Percentiles rank a stretch among this genome's conserved stretches.
These are phyloP conservation scores for Aix galericulata DNA, from an alignment of 2,113 vertebrate species.

Conservation along the genomic window DNA sequence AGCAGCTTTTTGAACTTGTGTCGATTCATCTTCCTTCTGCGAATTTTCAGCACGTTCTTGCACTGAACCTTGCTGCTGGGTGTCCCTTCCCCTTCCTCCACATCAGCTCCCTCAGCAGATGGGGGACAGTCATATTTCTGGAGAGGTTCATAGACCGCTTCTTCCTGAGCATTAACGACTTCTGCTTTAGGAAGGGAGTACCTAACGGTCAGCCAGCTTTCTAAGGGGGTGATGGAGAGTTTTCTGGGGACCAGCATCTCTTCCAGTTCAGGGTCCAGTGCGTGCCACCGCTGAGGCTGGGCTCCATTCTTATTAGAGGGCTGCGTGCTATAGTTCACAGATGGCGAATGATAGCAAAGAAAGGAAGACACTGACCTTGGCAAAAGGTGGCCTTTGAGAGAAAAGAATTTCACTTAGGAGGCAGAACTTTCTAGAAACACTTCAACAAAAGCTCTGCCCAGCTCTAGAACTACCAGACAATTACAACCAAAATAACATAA, in stretches of 20 bases:
- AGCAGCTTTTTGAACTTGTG: slow-evolving; percentile 92
- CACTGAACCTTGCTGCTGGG: slow-evolving; percentile 34
- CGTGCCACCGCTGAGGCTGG: slow-evolving; percentile 73
- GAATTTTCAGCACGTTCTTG: slow-evolving; percentile 89
- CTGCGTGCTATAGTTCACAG: slow-evolving; percentile 68
- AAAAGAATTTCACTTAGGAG: neutral
- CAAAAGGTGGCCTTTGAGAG: slow-evolving; percentile 48
- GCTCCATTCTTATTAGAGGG: slow-evolving; percentile 67
- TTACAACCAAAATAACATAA: rapidly evolving
- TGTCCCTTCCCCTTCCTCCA: slow-evolving; percentile 37
- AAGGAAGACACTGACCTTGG: neutral
- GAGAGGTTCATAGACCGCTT: neutral
- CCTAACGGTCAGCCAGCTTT: slow-evolving; percentile 89
- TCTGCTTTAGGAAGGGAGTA: slow-evolving; percentile 81
- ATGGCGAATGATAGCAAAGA: neutral
- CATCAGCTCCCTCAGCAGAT: neutral
- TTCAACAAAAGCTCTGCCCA: neutral
- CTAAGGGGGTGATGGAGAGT: slow-evolving; percentile 89
- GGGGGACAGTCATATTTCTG: slow-evolving; percentile 60
- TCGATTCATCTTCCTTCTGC: slow-evolving; percentile 91
- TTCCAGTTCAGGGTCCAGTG: slow-evolving; percentile 84
- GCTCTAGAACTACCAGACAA: neutral
- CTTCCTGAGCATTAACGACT: neutral
- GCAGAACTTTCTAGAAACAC: neutral
- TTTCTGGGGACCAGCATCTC: slow-evolving; percentile 90